Conservation (phyloP, 2,797 vertebrate species). For the Apogon talboti region DNA sequence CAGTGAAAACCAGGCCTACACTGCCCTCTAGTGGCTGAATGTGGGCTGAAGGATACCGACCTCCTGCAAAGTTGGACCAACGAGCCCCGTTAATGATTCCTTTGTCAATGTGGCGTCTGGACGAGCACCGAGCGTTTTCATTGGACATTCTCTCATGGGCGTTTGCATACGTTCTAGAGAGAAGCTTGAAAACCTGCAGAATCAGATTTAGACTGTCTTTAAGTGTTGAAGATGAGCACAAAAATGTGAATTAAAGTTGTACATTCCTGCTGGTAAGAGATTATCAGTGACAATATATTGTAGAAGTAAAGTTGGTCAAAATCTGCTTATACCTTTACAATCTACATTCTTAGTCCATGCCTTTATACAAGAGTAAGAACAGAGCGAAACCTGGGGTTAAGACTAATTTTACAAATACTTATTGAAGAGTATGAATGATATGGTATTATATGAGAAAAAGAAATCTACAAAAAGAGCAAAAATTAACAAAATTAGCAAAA, state of each 20-base stretch:
- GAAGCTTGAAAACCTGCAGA: slow-evolving; percentile 89
- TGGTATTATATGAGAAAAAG: too few relatives aligned
- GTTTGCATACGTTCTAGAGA: slow-evolving; percentile 88
- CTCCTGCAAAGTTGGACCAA: slow-evolving; percentile 91
- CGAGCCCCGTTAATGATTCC: slow-evolving; percentile 92
- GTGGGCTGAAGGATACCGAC: slow-evolving; percentile 65
- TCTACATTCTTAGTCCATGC: too few relatives aligned
- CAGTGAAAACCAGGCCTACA: slow-evolving; percentile 14
- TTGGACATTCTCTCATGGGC: slow-evolving; percentile 89
- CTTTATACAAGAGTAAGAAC: too few relatives aligned
- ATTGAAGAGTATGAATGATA: too few relatives aligned
- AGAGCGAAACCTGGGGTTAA: too few relatives aligned
- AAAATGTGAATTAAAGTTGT: not conserved
- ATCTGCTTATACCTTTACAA: too few relatives aligned
- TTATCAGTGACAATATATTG: too few relatives aligned
- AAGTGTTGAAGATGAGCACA: not conserved
- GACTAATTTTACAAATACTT: too few relatives aligned
- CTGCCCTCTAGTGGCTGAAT: slow-evolving; percentile 53
- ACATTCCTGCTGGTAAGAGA: too few relatives aligned
- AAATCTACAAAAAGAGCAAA: too few relatives aligned
- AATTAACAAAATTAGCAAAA: too few relatives aligned
- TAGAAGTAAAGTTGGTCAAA: too few relatives aligned
- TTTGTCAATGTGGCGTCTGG: slow-evolving; percentile 75
- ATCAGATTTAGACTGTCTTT: slow-evolving; percentile 16
- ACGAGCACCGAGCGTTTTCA: slow-evolving; percentile 86